A percentile compares a stretch with the other conserved stretches of the same genome.
These are phyloP conservation scores for Caenorhabditis uteleia DNA, from an alignment of 2,888 invertebrate genomes.

Conservation along the genomic window DNA sequence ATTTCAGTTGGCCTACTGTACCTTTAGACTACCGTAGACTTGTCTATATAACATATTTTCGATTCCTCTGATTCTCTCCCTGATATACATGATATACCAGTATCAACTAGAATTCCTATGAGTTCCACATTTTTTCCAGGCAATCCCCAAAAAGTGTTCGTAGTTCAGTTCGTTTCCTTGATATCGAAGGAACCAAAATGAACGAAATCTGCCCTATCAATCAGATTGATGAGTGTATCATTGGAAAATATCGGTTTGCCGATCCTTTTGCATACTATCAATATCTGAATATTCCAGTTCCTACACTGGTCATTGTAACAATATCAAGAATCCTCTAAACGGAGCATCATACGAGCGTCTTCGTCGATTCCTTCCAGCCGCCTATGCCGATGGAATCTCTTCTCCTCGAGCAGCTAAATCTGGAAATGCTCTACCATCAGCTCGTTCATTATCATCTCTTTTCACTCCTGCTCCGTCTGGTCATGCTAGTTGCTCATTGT, in stretches of 20 bases:
- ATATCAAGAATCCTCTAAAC: conserved; percentile 64
- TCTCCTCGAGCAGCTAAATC: conserved; percentile 33
- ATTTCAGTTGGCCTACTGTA: no score
- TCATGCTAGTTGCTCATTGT: conserved; percentile 78
- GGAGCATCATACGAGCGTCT: conserved; percentile 67
- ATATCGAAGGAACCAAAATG: conserved; percentile 52
- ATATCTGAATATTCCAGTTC: conserved; percentile 42
- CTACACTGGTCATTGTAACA: conserved; percentile 69
- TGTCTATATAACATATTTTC: no score
- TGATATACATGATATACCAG: no score
- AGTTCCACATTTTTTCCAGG: conserved; percentile 5
- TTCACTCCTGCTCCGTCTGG: conserved; percentile 43
- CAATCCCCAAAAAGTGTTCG: conserved; percentile 41
- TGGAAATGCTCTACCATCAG: conserved; percentile 47
- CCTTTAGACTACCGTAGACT: no score
- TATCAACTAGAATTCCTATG: no score
- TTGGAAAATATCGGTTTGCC: conserved; percentile 58
- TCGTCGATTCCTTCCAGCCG: conserved; percentile 59
- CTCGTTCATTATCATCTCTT: conserved; percentile 41
- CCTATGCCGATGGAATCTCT: conserved; percentile 66
- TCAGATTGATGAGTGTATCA: conserved; percentile 65
- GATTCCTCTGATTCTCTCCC: no score
- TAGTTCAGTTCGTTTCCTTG: conserved; percentile 28
- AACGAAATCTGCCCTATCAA: conserved; percentile 61
- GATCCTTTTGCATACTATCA: background rate